These are phyloP conservation scores for Ceratoteleas bidentatus DNA, from an alignment of 1,140 invertebrate species.

Conservation along the genomic window DNA sequence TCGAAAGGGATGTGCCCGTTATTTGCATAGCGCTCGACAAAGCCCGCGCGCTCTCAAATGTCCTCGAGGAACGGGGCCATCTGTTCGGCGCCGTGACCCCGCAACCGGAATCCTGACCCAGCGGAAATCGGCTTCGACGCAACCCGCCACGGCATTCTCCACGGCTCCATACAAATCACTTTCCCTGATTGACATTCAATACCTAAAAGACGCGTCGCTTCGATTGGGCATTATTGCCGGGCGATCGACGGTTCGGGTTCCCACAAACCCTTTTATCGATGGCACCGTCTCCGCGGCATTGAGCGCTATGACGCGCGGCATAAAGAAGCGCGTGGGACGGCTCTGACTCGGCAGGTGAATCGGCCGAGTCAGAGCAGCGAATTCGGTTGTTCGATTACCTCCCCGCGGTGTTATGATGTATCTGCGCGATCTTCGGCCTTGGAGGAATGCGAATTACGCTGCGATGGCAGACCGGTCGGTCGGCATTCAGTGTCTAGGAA, in stretches of 20 bases:
- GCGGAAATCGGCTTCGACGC: constrained; percentile 62
- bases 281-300: constrained; percentile 19
- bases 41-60: constrained; percentile 43
- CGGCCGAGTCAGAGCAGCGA: background rate
- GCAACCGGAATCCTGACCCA: constrained; percentile 26
- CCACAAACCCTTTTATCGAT: constrained; percentile 53
- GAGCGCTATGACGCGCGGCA: constrained; percentile 22
- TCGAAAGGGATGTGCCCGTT: constrained; percentile 65
- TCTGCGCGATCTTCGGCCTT: constrained; percentile 11
- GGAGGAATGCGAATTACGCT: constrained; percentile 33
- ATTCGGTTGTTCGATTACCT: constrained; percentile 35
- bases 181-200: constrained; percentile 69
- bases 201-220: constrained; percentile 42
- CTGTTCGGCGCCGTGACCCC: constrained; percentile 42
- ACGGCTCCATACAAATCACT: constrained; percentile 60
- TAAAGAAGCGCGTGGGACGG: constrained; percentile 40
- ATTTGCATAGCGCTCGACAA: constrained; percentile 62
- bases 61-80: constrained; percentile 42
- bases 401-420: constrained; percentile 8
- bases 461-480: constrained; percentile 8
- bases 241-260: constrained; percentile 39
- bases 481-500: constrained; percentile 40
- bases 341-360: constrained; percentile 56
- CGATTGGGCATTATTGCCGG: constrained; percentile 58
- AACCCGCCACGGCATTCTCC: constrained; percentile 33